Conservation (phyloP, 2,888 invertebrate genomes). For the Orthonychiurus folsomi region DNA sequence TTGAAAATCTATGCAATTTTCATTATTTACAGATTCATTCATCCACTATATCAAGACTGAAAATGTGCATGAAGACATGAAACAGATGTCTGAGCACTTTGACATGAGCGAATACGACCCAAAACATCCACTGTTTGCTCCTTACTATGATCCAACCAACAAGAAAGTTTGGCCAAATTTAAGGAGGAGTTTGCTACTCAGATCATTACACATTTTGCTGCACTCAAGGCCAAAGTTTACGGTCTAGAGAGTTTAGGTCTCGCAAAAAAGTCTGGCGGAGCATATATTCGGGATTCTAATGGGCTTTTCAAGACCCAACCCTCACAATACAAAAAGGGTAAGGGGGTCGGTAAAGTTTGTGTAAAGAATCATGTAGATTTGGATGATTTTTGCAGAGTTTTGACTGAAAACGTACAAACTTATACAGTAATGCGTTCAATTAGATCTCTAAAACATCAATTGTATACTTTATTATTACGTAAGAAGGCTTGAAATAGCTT, state of each 20-base stretch:
- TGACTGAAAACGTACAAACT: background rate
- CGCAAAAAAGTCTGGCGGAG: no score
- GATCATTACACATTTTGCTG: background rate
- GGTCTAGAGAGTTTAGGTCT: no score
- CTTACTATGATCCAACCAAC: background rate
- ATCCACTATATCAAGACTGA: background rate
- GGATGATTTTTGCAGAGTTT: background rate
- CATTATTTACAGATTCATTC: conserved; percentile 13
- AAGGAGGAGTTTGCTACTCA: background rate
- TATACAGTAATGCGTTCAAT: background rate
- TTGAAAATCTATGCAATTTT: no score
- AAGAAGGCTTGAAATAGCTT: background rate
- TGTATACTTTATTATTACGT: background rate
- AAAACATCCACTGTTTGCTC: conserved; percentile 6
- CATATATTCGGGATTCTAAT: background rate
- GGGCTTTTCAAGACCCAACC: background rate
- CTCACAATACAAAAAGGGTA: background rate
- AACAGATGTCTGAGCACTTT: background rate
- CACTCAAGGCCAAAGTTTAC: background rate
- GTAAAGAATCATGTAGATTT: background rate
- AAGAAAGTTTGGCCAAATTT: background rate
- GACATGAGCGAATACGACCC: conserved; percentile 10
- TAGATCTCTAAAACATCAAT: background rate
- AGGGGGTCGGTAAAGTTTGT: background rate
- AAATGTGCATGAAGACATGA: conserved; percentile 12